Base-by-base conservation (phyloP, 2,113 vertebrate species). In the Callocephalon fimbriatum region DNA sequence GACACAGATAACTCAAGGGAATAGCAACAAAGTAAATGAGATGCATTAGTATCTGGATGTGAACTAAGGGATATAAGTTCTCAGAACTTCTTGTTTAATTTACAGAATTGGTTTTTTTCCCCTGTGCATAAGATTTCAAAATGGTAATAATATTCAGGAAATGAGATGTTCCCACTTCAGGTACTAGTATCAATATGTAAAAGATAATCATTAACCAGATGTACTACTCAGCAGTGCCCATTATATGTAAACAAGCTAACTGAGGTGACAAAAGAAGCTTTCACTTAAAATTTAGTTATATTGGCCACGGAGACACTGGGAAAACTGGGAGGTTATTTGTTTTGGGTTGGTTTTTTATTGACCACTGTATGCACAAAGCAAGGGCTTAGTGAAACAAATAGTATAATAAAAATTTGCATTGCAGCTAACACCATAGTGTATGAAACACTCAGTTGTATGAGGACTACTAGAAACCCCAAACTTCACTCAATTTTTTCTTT, bases 1-100 rank as follows among this genome's bases (percentile, higher is more conserved):
- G 98, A 99, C 98, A 99, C 98, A 99, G 99, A 99, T 99, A 99
- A 99, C 98, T 98, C 98, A 67, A 97, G 98, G 98, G 98, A 98
- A 97, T 97, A 97, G 85, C 98, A 97, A 97, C 98, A 97, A 96
- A 98, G 98, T 98, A 98, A 99, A 99, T 99, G 98, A 99, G 98
- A 99, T 99, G 98, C 99, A 99, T 99, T 99, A 98, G 98, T 96
- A 98, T 98, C 98, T 98, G 98, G 97, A 99, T 99, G 98, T 98
- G 98, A 99, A 98, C 98, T 96, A 98, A 97, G 63, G 98, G 98
- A 99, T 99, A 98, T 96, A 99, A 99, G 99, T 99, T 99, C 98
- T 98, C 97, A 98, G 98, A 98, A 98, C 98, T 98, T 98, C 98
- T 97, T 98, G 98, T 99, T 99, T 99, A 98, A 99, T 99, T 99